Conservation (phyloP, 2,113 vertebrate genomes). For the Zosterops hypoxanthus region DNA sequence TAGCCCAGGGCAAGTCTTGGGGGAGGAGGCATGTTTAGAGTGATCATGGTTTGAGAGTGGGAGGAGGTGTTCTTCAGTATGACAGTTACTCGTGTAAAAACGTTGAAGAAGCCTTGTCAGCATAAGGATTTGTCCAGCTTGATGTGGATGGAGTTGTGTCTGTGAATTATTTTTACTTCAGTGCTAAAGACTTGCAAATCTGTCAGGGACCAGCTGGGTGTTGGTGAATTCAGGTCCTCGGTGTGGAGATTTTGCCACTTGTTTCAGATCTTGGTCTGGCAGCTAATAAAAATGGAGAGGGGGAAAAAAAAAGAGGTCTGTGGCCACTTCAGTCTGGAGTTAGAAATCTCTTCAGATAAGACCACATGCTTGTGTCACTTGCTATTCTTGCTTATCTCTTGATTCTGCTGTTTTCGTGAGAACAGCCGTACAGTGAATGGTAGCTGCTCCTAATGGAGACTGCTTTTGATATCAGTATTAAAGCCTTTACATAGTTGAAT, state of each 20-base stretch:
- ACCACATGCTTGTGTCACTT: background rate
- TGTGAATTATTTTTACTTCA: background rate
- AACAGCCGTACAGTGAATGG: background rate
- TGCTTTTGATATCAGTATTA: background rate
- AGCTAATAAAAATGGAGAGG: background rate
- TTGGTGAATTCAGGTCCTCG: background rate
- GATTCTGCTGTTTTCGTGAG: background rate
- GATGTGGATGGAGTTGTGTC: background rate
- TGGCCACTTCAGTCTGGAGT: background rate
- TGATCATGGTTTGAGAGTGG: background rate
- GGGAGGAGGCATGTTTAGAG: background rate
- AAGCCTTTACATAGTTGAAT: background rate
- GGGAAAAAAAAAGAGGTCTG: background rate
- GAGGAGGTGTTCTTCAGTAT: background rate
- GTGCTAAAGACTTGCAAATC: background rate
- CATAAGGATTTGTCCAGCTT: background rate
- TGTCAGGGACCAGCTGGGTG: background rate
- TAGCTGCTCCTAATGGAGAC: background rate
- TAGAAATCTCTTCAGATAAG: background rate
- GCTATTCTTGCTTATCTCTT: background rate
- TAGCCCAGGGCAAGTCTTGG: background rate
- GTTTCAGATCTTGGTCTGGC: background rate
- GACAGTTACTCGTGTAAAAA: background rate
- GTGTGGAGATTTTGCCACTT: background rate
- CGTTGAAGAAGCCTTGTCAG: background rate